Percentiles rank a stretch among this genome's conserved stretches.
Evolutionary conservation across 2,113 vertebrate genomes (phyloP).

Genomic region (Fukomys damarensis): DNA sequence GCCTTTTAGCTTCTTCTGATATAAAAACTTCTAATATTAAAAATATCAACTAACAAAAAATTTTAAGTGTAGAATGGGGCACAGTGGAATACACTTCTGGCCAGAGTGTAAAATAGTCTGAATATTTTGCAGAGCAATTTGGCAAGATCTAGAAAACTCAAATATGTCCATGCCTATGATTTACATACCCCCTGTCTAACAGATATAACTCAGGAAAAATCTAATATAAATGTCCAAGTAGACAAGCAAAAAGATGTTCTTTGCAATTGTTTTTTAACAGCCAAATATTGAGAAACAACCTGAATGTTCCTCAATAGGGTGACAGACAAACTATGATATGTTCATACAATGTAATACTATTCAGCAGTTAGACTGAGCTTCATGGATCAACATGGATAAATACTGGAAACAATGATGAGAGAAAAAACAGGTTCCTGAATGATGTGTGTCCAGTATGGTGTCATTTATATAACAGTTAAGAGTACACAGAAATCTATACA

Average conservation of each 20-base stretch:
- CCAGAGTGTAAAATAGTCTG: background rate
- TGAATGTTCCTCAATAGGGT: background rate
- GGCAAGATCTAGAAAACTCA: constrained; percentile 31
- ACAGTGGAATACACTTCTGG: background rate
- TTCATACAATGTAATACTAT: background rate
- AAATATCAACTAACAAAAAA: background rate
- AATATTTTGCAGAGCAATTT: constrained; percentile 14
- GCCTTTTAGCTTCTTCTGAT: background rate
- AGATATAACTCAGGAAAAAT: background rate
- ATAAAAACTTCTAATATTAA: constrained; percentile 6
- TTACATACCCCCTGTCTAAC: background rate
- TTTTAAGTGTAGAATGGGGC: background rate
- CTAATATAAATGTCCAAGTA: background rate
- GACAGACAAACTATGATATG: background rate
- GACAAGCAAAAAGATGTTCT: background rate
- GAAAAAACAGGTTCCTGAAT: background rate
- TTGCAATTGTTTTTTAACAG: background rate
- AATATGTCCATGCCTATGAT: background rate
- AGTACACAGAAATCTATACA: background rate
- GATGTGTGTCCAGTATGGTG: background rate
- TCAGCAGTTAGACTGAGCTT: background rate
- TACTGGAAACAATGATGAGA: background rate
- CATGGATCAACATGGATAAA: background rate
- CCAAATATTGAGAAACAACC: background rate
- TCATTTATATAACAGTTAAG: background rate